Evolutionary conservation across 2,797 vertebrate species (phyloP).

Genomic region (Mus spretus): DNA sequence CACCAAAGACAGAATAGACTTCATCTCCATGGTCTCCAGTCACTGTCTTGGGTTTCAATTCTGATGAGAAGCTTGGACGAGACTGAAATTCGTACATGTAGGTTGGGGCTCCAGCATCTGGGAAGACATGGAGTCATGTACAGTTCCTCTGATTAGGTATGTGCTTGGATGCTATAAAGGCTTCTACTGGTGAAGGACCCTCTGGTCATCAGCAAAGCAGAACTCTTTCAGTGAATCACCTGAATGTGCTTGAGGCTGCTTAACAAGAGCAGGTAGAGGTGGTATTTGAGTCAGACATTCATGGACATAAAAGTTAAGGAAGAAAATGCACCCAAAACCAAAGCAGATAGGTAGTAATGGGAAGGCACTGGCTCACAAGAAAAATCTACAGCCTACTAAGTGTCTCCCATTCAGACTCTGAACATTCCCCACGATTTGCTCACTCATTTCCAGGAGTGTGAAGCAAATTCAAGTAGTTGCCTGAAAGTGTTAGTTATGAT

Average conservation of each 20-base stretch:
- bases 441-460: not conserved
- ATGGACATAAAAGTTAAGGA: not conserved
- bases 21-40: constrained; percentile 74
- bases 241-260: fast-evolving
- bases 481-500: not conserved
- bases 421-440: not conserved
- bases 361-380: fast-evolving
- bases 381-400: too few relatives aligned
- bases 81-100: constrained; percentile 80
- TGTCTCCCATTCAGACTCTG: not conserved
- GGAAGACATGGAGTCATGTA: not conserved
- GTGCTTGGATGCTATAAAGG: not conserved
- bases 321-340: not conserved
- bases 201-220: too few relatives aligned
- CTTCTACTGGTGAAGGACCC: not conserved
- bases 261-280: not conserved
- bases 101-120: constrained; percentile 72
- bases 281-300: not conserved
- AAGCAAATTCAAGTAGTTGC: not conserved
- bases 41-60: constrained; percentile 24
- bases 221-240: not conserved
- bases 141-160: not conserved
- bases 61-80: constrained; percentile 36
- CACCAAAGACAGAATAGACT: constrained; percentile 46
- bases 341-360: too few relatives aligned